These are phyloP conservation scores for Cossypha heuglini DNA, from an alignment of 2,797 vertebrate species.

Conservation along the genomic window DNA sequence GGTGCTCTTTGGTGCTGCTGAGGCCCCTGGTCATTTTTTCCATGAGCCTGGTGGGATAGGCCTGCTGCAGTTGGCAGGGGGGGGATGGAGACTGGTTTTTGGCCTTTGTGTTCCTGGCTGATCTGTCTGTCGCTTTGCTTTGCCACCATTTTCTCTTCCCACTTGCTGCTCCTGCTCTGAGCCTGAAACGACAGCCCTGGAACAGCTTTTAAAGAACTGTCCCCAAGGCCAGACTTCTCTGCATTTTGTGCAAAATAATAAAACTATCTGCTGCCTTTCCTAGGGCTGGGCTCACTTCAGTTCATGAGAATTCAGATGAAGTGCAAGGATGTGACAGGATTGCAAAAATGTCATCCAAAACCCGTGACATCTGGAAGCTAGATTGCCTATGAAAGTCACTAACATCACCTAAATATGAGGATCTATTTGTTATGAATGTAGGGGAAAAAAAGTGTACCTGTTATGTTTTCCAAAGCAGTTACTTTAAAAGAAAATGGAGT, in stretches of 20 bases:
- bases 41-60: background rate
- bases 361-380: background rate
- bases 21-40: background rate
- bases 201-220: background rate
- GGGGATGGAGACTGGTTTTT: background rate
- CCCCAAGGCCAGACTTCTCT: background rate
- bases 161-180: background rate
- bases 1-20: background rate
- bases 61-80: background rate
- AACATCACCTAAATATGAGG: background rate
- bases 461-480: background rate
- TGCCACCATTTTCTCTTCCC: background rate
- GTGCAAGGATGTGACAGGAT: background rate
- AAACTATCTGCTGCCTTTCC: background rate
- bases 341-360: background rate
- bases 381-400: background rate
- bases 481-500: background rate
- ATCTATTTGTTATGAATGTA: background rate
- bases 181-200: background rate
- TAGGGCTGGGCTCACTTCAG: background rate
- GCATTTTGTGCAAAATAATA: background rate
- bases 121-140: background rate
- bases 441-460: accelerated
- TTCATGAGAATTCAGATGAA: background rate
- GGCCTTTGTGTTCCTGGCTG: background rate